A percentile compares a stretch with the other conserved stretches of the same genome.
Evolutionary conservation across 2,888 invertebrate species (phyloP).

Genomic region (Ischnus inquisitorius): DNA sequence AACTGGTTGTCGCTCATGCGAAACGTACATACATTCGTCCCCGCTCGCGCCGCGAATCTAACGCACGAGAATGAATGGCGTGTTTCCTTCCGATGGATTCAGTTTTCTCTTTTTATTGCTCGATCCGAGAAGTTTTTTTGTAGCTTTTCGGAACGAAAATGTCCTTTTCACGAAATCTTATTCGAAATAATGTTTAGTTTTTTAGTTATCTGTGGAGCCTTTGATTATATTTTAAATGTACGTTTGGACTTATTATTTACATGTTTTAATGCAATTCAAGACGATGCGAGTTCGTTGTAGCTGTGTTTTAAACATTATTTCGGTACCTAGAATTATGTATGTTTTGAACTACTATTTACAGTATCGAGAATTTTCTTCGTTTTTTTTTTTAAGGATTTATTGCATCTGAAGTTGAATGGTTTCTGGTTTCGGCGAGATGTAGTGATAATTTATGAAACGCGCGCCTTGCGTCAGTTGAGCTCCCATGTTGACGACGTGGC

Average conservation of each 20-base stretch:
- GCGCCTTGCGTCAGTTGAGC: slow-evolving; percentile 85
- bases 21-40: slow-evolving; percentile 32
- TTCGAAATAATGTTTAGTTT: no score
- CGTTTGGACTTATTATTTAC: no score
- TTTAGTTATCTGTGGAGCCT: no score
- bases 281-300: no score
- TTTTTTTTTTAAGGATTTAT: neutral
- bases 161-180: no score
- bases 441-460: slow-evolving; percentile 90
- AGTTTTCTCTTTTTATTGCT: neutral
- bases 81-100: slow-evolving; percentile 18
- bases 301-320: neutral
- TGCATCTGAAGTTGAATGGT: neutral
- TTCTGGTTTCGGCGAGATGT: slow-evolving; percentile 74
- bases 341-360: neutral
- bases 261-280: no score
- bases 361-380: neutral
- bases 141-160: neutral
- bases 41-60: neutral
- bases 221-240: no score
- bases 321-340: neutral
- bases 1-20: slow-evolving; percentile 47
- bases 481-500: slow-evolving; percentile 77
- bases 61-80: slow-evolving; percentile 12
- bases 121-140: neutral